Evolutionary conservation across 2,113 vertebrate genomes (phyloP), one percentile per base, ranked within the genome.

Genomic region (Myotis davidii): DNA sequence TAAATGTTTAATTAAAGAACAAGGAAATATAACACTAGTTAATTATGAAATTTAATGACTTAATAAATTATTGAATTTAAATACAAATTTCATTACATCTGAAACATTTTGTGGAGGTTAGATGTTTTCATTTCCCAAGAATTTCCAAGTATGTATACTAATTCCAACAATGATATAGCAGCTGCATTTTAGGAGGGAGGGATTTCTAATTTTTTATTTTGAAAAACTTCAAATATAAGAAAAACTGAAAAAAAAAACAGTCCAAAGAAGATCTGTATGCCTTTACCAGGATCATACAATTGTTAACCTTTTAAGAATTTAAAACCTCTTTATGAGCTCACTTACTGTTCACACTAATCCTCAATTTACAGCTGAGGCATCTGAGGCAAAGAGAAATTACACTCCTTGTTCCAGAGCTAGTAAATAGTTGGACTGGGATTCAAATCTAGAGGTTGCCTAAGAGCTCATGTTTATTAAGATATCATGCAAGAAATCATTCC

Each of bases 1-100:
- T 70, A 83, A 64, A 50, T 79, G 8, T 32, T 65, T 88, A 54
- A 67, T 21, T 85, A 91, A 88, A 45, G 20, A 90, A 61, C 2
- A 9, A 91, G 23, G 90, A 74, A 89, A 21, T n/a, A 42, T 25
- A 70, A 85, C 4, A 67, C 1, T 42, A 59, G 34, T 21, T 78
- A 77, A 39, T 76, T 32, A 67, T 27, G 7, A 67, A 37, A 78
- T 84, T 78, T 56, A 83, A 83, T 64, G 25, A 67, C 42, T 90
- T 61, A 85, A 94, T 90, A 88, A 65, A 87, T 45, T 78, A 73
- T 76, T 64, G 45, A 61, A 72, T 70, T 79, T 21, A 93, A 89
- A 52, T 67, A 83, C 1, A 83, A 56, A 39, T 72, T 94, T 88
- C 3, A 69, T 83, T 91, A 61, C 3, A 88, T 93, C 23, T 69